phyloP scores from a whole-genome alignment of 2,797 vertebrate genomes.

The Chromis chromis region DNA sequence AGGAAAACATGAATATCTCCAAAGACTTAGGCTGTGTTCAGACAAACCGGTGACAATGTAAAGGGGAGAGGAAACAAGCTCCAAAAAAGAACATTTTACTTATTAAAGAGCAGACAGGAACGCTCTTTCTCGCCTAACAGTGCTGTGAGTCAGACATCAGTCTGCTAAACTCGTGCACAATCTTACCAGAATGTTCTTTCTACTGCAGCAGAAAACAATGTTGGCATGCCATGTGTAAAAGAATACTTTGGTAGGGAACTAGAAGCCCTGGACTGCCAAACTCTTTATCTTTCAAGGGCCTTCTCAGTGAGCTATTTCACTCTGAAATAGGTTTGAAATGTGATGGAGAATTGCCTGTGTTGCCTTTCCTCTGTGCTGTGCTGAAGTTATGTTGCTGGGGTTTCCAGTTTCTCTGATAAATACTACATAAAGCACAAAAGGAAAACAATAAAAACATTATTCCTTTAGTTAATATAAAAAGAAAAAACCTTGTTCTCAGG shows the following conservation, averaged over 20 bases:
- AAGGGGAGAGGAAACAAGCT: constrained; percentile 3
- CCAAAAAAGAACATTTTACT: constrained; percentile 37
- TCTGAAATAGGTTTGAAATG: not conserved
- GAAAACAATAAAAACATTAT: no score
- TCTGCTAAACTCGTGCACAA: not conserved
- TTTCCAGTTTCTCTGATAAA: not conserved
- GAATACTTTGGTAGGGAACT: not conserved
- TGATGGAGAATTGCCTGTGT: not conserved
- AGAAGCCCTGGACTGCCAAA: not conserved
- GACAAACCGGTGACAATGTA: constrained; percentile 12
- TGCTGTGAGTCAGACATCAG: not conserved
- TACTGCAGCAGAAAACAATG: not conserved
- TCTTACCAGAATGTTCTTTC: not conserved
- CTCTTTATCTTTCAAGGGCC: not conserved
- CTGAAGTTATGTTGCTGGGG: not conserved
- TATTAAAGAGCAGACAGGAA: constrained; percentile 32
- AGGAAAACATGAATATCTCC: constrained; percentile 1
- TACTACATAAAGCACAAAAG: not conserved
- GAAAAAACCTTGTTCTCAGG: no score
- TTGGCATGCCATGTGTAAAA: constrained; percentile 6
- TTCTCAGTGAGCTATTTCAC: not conserved
- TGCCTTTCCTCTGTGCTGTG: not conserved
- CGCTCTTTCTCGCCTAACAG: not conserved
- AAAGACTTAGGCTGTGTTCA: not conserved
- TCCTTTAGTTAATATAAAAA: no score